phyloP scores from a whole-genome alignment of 2,797 vertebrate genomes.

The Echeneis naucrates region DNA sequence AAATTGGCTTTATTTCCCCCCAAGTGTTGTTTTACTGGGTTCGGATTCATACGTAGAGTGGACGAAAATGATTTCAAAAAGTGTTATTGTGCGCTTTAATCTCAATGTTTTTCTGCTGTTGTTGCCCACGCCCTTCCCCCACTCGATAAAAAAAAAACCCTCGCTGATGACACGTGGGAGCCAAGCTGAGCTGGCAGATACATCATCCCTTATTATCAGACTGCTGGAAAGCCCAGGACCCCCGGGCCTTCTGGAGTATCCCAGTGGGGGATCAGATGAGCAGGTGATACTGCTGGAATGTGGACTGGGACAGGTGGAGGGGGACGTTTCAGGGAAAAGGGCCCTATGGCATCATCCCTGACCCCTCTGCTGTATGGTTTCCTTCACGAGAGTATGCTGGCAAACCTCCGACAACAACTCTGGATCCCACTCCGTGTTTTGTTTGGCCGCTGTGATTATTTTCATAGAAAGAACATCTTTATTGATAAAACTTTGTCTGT shows the following conservation, averaged over 20 bases:
- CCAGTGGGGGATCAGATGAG: slow-evolving; percentile 39
- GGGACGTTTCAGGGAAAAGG: slow-evolving; percentile 18
- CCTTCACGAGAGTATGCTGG: slow-evolving; percentile 67
- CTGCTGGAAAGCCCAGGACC: slow-evolving; percentile 44
- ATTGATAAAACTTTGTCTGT: slow-evolving; percentile 81
- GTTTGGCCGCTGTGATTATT: slow-evolving; percentile 76
- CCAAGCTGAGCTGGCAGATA: slow-evolving; percentile 57
- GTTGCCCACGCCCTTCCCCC: slow-evolving; percentile 59
- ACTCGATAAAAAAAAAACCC: slow-evolving; percentile 35
- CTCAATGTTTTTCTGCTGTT: slow-evolving; percentile 76
- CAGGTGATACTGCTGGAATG: slow-evolving; percentile 70
- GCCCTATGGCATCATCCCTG: slow-evolving; percentile 54
- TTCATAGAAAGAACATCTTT: slow-evolving; percentile 84
- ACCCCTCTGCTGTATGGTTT: slow-evolving; percentile 58
- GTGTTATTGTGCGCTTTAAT: slow-evolving; percentile 71
- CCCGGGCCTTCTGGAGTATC: slow-evolving; percentile 35
- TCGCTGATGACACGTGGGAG: slow-evolving; percentile 57
- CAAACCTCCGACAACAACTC: slow-evolving; percentile 63
- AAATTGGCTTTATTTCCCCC: slow-evolving; percentile 32
- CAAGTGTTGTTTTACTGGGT: slow-evolving; percentile 47
- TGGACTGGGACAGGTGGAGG: slow-evolving; percentile 66
- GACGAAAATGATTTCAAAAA: slow-evolving; percentile 59
- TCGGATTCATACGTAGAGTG: slow-evolving; percentile 42
- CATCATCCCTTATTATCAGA: slow-evolving; percentile 66
- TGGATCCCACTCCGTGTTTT: slow-evolving; percentile 73